Evolutionary conservation across 2,888 invertebrate species (phyloP).

Genomic region (Pristionchus exspectatus): DNA sequence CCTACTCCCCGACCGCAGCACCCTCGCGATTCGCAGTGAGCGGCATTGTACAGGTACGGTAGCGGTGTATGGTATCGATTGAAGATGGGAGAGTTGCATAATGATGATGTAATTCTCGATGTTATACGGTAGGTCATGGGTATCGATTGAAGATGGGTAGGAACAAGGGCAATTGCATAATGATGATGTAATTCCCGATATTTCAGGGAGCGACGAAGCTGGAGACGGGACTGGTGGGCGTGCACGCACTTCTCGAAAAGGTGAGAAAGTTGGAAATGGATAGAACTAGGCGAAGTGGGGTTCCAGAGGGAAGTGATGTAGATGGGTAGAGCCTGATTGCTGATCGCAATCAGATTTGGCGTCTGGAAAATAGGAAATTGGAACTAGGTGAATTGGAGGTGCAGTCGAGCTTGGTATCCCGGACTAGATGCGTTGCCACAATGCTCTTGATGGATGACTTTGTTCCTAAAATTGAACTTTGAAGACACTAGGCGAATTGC

Average conservation of each 20-base stretch:
- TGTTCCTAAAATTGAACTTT: background rate
- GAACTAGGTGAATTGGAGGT: background rate
- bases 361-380: background rate
- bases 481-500: background rate
- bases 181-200: background rate
- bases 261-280: background rate
- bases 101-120: no score
- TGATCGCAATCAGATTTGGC: no score
- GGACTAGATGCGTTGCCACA: background rate
- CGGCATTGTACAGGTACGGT: background rate
- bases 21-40: background rate
- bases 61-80: background rate
- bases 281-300: background rate
- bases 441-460: background rate
- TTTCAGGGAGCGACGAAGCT: background rate
- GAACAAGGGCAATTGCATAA: background rate
- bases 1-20: background rate
- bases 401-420: background rate
- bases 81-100: no score
- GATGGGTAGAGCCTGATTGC: background rate
- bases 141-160: background rate
- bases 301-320: background rate
- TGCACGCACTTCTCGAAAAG: slow-evolving; percentile 5
- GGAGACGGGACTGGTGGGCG: slow-evolving; percentile 25
- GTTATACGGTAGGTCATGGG: background rate